phyloP scores from a whole-genome alignment of 2,888 invertebrate genomes.

The Saturnia pavonia region DNA sequence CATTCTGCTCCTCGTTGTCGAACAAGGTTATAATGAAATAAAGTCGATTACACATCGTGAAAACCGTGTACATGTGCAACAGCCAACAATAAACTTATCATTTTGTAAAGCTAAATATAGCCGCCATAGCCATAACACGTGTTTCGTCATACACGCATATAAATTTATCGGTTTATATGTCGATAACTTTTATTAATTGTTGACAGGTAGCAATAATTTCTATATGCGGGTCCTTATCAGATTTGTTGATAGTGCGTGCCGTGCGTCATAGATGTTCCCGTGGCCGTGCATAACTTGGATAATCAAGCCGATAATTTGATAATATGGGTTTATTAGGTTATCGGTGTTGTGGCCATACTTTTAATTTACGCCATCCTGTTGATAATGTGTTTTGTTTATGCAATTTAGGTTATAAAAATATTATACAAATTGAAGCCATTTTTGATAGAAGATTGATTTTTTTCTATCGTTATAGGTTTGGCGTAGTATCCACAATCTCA shows the following conservation, averaged over 20 bases:
- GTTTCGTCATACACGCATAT: slow-evolving; percentile 17
- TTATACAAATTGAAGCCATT: too few relatives aligned
- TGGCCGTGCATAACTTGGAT: slow-evolving; percentile 12
- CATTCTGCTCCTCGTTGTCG: not conserved
- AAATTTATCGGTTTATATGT: slow-evolving; percentile 17
- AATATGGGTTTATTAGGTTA: slow-evolving; percentile 52
- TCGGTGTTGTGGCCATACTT: slow-evolving; percentile 32
- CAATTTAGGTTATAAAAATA: too few relatives aligned
- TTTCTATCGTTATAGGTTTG: too few relatives aligned
- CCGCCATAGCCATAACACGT: not conserved
- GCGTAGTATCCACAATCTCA: too few relatives aligned
- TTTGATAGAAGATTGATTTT: too few relatives aligned
- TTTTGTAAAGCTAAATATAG: not conserved
- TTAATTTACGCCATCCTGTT: slow-evolving; percentile 17
- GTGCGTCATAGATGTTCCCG: slow-evolving; percentile 45
- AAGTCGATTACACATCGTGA: not conserved
- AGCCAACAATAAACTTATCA: not conserved
- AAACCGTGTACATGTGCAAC: not conserved
- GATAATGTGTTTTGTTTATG: not conserved
- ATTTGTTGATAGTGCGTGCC: slow-evolving; percentile 47
- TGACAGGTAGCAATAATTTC: slow-evolving; percentile 36
- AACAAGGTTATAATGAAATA: not conserved
- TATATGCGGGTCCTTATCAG: slow-evolving; percentile 48
- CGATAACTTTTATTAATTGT: slow-evolving; percentile 19
- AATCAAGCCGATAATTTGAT: slow-evolving; percentile 36